A percentile compares a stretch with the other conserved stretches of the same genome.
Conservation (phyloP, 2,113 vertebrate genomes). For the Nothoprocta perdicaria region DNA sequence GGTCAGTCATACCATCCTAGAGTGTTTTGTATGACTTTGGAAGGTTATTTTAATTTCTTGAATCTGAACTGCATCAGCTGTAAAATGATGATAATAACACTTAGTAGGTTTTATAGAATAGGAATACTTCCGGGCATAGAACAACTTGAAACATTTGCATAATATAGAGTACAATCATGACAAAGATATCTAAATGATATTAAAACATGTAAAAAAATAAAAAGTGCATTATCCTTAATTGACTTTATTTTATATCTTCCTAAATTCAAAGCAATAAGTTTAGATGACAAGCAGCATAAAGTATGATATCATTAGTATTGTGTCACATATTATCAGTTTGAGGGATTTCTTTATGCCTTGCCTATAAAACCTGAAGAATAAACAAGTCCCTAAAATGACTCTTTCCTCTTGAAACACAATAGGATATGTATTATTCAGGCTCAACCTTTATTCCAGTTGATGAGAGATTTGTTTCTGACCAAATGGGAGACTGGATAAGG, state of each 20-base stretch:
- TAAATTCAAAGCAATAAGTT: background rate
- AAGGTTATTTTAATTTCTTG: background rate
- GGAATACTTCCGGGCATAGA: background rate
- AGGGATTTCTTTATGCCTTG: background rate
- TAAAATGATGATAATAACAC: background rate
- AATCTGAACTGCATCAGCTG: background rate
- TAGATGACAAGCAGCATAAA: background rate
- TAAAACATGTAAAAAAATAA: background rate
- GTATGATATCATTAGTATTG: background rate
- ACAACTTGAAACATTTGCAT: background rate
- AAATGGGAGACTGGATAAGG: fast-evolving
- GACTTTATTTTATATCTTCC: background rate
- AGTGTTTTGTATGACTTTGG: background rate
- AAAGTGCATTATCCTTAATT: background rate
- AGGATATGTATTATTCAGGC: fast-evolving
- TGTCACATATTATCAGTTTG: background rate
- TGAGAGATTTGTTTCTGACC: background rate
- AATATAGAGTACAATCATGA: background rate
- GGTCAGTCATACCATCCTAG: background rate
- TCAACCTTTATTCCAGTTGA: background rate
- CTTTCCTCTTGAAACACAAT: background rate
- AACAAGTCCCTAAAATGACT: background rate
- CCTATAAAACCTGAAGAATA: background rate
- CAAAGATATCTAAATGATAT: background rate
- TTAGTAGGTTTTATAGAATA: background rate